phyloP scores from a whole-genome alignment of 2,113 vertebrate species.

The Vulpes ferrilata region DNA sequence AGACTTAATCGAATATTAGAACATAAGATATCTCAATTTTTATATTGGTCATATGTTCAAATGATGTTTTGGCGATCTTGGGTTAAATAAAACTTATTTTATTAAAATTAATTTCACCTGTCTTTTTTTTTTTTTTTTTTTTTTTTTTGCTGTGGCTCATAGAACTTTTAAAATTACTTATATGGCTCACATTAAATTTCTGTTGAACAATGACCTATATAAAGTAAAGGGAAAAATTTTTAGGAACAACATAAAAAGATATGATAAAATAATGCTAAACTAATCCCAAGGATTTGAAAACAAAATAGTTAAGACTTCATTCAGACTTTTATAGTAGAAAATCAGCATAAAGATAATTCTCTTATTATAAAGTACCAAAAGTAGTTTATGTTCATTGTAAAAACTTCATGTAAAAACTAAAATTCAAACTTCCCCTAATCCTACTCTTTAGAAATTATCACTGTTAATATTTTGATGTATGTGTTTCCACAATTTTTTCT shows the following conservation, averaged over 20 bases:
- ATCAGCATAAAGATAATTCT: background rate
- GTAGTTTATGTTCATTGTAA: slow-evolving; percentile 18
- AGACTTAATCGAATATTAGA: background rate
- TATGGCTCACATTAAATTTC: background rate
- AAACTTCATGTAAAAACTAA: slow-evolving; percentile 27
- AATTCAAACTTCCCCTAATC: background rate
- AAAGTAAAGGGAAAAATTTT: background rate
- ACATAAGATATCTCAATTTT: slow-evolving; percentile 15
- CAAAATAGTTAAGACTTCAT: background rate
- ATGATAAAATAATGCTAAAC: background rate
- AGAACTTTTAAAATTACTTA: slow-evolving; percentile 27
- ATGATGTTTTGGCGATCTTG: background rate
- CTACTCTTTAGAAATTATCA: background rate
- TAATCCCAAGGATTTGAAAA: slow-evolving; percentile 7
- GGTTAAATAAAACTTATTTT: background rate
- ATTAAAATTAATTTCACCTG: slow-evolving; percentile 13
- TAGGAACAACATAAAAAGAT: background rate
- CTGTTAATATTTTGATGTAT: background rate
- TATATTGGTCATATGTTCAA: background rate
- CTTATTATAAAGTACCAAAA: background rate
- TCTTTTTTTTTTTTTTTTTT: background rate
- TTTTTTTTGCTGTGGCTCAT: background rate
- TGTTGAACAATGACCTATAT: background rate
- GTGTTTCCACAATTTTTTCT: background rate
- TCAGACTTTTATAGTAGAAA: slow-evolving; percentile 27